phyloP scores from a whole-genome alignment of 2,797 vertebrate genomes.

The Toxotes lorentzi region DNA sequence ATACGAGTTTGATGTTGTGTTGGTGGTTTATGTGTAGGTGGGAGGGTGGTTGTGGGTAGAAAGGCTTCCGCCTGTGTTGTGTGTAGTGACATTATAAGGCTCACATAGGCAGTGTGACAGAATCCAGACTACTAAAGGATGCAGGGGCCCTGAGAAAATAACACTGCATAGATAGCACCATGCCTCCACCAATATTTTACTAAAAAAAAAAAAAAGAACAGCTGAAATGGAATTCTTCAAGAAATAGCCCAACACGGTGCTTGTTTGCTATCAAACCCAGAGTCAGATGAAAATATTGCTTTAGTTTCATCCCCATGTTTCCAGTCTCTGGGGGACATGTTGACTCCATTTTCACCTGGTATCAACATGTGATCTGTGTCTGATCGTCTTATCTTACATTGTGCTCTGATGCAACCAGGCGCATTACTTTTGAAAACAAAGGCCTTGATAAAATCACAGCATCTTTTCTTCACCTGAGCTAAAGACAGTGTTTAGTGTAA shows the following conservation, averaged over 20 bases:
- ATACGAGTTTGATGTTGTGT: constrained; percentile 43
- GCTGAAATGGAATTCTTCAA: constrained; percentile 23
- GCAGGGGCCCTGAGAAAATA: constrained; percentile 33
- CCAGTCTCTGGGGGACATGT: constrained; percentile 6
- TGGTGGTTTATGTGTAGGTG: constrained; percentile 32
- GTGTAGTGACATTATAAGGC: constrained; percentile 45
- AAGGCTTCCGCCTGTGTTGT: constrained; percentile 25
- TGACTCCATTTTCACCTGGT: constrained; percentile 39
- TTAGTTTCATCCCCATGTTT: neutral
- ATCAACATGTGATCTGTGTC: constrained; percentile 15
- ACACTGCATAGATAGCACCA: constrained; percentile 1
- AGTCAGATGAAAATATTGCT: constrained; percentile 7
- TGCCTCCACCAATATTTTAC: constrained; percentile 5
- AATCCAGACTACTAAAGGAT: constrained; percentile 28
- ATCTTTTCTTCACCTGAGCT: neutral
- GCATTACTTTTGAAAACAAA: neutral
- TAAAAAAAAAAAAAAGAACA: constrained; percentile 5
- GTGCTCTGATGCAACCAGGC: constrained; percentile 1
- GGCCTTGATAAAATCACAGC: constrained; percentile 27
- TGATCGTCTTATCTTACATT: constrained; percentile 16
- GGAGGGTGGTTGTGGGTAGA: constrained; percentile 9
- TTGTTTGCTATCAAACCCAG: constrained; percentile 4
- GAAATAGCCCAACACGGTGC: neutral
- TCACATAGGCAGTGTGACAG: constrained; percentile 28
- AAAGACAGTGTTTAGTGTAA: neutral